A percentile compares a stretch with the other conserved stretches of the same genome.
phyloP scores from a whole-genome alignment of 2,888 invertebrate genomes.

The Tineola bisselliella region DNA sequence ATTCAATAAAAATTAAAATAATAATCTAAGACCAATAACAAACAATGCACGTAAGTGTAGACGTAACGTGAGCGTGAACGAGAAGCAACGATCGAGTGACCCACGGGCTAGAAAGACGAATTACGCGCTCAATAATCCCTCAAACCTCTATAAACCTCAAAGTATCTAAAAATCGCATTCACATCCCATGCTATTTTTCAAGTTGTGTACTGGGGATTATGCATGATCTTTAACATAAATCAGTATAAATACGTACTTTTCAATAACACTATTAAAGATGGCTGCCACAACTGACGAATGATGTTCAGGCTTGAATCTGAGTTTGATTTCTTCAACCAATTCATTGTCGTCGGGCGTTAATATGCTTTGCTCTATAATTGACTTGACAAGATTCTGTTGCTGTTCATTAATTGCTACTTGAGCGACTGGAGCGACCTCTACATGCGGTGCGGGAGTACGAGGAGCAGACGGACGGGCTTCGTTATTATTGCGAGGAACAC shows the following conservation, averaged over 20 bases:
- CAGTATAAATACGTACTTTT: conserved; percentile 39
- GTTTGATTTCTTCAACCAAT: conserved; percentile 38
- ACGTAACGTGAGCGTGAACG: too few species aligned
- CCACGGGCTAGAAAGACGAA: too few species aligned
- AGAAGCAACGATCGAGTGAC: too few species aligned
- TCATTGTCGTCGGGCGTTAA: conserved; percentile 41
- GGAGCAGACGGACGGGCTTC: neutral
- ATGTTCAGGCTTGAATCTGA: conserved; percentile 35
- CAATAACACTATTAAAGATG: conserved; percentile 44
- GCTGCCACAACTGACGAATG: conserved; percentile 46
- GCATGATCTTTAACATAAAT: too few species aligned
- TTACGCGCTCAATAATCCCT: too few species aligned
- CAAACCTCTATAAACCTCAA: too few species aligned
- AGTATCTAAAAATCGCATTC: too few species aligned
- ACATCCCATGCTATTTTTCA: too few species aligned
- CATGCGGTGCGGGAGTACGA: conserved; percentile 17
- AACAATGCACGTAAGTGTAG: too few species aligned
- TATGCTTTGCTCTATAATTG: conserved; percentile 37
- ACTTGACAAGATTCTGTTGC: conserved; percentile 42
- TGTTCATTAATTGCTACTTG: conserved; percentile 42
- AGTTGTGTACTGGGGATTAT: too few species aligned
- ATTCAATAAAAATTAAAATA: too few species aligned
- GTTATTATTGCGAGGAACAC: conserved; percentile 17
- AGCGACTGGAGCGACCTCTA: conserved; percentile 18
- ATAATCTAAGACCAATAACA: too few species aligned